phyloP scores from a whole-genome alignment of 2,113 vertebrate genomes.

The Morone saxatilis region DNA sequence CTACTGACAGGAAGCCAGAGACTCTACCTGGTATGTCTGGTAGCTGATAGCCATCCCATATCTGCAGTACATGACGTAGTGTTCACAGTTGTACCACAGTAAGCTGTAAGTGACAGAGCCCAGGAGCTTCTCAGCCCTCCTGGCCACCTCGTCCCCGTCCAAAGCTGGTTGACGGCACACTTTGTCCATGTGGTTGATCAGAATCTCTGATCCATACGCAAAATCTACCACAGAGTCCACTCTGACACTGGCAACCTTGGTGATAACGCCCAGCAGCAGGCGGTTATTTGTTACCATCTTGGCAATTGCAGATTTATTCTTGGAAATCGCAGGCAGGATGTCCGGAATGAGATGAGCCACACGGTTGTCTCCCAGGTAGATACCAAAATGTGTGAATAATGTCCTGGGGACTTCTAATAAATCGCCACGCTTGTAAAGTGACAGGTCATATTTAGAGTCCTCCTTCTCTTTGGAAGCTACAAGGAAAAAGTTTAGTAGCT shows the following conservation, averaged over 20 bases:
- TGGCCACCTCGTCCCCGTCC: slow-evolving; percentile 89
- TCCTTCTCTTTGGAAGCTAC: slow-evolving; percentile 39
- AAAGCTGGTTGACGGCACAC: slow-evolving; percentile 86
- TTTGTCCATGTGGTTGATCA: slow-evolving; percentile 92
- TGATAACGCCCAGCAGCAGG: slow-evolving; percentile 90
- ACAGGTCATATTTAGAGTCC: slow-evolving; percentile 79
- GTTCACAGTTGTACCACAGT: slow-evolving; percentile 98
- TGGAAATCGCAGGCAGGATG: slow-evolving; percentile 88
- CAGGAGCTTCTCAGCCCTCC: slow-evolving; percentile 90
- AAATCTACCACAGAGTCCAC: slow-evolving; percentile 95
- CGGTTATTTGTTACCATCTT: slow-evolving; percentile 93
- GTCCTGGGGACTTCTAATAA: slow-evolving; percentile 94
- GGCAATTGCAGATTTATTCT: slow-evolving; percentile 81
- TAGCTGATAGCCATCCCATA: slow-evolving; percentile 91
- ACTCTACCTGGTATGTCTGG: slow-evolving; percentile 93
- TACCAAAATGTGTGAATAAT: slow-evolving; percentile 94
- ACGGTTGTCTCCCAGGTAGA: slow-evolving; percentile 92
- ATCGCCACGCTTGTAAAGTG: slow-evolving; percentile 89
- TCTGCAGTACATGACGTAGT: slow-evolving; percentile 97
- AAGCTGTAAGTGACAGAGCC: slow-evolving; percentile 91
- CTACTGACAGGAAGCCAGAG: background rate
- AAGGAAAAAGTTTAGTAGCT: slow-evolving; percentile 77
- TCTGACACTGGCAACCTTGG: slow-evolving; percentile 89
- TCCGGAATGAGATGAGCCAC: slow-evolving; percentile 98
- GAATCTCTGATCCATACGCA: slow-evolving; percentile 90